Conservation (phyloP, 2,888 invertebrate genomes). For the Microctonus hyperodae region DNA sequence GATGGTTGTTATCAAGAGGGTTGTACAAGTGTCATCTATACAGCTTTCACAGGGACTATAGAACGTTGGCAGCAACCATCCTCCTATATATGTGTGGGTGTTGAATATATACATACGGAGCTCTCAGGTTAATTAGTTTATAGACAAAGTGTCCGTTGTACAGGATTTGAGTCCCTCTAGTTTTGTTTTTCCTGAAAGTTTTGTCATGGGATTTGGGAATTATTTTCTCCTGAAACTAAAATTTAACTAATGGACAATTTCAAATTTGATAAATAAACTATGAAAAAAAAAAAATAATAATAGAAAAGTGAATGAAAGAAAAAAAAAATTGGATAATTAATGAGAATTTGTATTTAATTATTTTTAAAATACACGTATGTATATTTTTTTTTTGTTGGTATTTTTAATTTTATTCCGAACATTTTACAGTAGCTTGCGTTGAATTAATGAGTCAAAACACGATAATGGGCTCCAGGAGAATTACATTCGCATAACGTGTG, state of each 20-base stretch:
- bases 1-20: background rate
- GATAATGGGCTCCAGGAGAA: background rate
- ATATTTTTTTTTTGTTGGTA: background rate
- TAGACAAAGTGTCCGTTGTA: background rate
- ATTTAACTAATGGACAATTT: background rate
- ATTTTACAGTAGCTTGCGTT: background rate
- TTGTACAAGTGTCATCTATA: background rate
- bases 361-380: background rate
- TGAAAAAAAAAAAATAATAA: too few relatives aligned
- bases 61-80: background rate
- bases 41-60: background rate
- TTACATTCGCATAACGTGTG: background rate
- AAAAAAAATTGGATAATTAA: background rate
- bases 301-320: background rate
- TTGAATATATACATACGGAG: background rate
- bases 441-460: background rate
- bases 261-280: background rate
- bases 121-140: slow-evolving; percentile 2
- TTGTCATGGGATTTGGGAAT: background rate
- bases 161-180: background rate
- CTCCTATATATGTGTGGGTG: background rate
- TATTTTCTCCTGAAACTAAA: background rate
- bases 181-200: background rate
- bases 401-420: background rate
- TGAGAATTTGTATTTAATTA: background rate